Evolutionary conservation across 2,888 invertebrate species (phyloP).

Genomic region (Candidula unifasciata): DNA sequence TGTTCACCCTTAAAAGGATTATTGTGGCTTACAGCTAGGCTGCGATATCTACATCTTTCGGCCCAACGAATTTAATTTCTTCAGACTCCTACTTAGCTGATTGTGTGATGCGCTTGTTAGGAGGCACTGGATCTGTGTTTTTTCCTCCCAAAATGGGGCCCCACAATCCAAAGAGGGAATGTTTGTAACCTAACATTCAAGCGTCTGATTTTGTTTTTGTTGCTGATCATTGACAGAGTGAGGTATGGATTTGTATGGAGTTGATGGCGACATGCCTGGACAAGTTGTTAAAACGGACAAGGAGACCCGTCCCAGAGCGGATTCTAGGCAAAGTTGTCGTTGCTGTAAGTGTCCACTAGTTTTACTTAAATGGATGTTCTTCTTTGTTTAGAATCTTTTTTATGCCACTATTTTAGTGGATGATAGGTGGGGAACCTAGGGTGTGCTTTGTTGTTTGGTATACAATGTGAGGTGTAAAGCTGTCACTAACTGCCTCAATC

Average conservation of each 20-base stretch:
- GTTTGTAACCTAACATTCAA: too few species aligned
- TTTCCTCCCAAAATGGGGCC: too few species aligned
- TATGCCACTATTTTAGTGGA: not conserved
- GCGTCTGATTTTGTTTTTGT: not conserved
- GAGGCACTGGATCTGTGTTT: too few species aligned
- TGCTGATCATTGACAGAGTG: constrained; percentile 77
- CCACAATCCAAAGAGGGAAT: too few species aligned
- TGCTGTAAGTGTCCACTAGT: constrained; percentile 84
- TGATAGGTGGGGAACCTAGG: not conserved
- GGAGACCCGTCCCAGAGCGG: constrained; percentile 94
- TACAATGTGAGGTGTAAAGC: too few species aligned
- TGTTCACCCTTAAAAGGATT: too few species aligned
- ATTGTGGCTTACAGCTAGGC: too few species aligned
- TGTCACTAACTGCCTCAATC: too few species aligned
- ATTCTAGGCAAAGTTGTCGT: constrained; percentile 98
- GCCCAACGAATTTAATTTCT: too few species aligned
- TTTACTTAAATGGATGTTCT: not conserved
- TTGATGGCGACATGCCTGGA: constrained; percentile 99
- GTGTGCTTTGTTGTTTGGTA: not conserved
- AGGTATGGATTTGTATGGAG: constrained; percentile 99
- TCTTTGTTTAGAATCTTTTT: not conserved
- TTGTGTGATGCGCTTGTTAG: too few species aligned
- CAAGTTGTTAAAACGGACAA: constrained; percentile 88
- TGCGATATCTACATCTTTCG: too few species aligned
- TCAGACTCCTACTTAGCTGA: too few species aligned